Conservation (phyloP, 2,797 vertebrate species). For the Bucorvus abyssinicus region DNA sequence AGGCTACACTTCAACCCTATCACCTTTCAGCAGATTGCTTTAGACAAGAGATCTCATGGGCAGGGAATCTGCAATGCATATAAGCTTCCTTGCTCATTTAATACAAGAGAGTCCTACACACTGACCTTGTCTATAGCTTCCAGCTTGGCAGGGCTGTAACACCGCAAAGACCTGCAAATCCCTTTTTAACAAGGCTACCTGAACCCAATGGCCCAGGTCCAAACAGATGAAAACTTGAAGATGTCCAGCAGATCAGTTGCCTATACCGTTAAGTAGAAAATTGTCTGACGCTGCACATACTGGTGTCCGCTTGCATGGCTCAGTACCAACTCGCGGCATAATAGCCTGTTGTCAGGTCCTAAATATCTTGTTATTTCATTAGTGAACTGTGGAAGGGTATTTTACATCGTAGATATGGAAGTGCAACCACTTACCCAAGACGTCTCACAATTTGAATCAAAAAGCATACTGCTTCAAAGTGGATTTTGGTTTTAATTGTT, state of each 20-base stretch:
- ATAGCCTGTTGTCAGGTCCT: conserved; percentile 24
- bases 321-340: conserved; percentile 20
- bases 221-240: conserved; percentile 74
- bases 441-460: conserved; percentile 19
- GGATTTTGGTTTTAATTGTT: conserved; percentile 6
- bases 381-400: conserved; percentile 19
- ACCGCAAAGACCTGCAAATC: conserved; percentile 77
- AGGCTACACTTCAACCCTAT: conserved; percentile 79
- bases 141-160: conserved; percentile 78
- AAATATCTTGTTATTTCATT: conserved; percentile 39
- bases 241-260: conserved; percentile 66
- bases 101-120: conserved; percentile 82
- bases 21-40: conserved; percentile 84
- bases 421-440: background rate
- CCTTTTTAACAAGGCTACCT: conserved; percentile 81
- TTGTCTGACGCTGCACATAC: conserved; percentile 13
- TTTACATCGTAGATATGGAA: background rate
- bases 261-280: conserved; percentile 24
- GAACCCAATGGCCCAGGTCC: conserved; percentile 72
- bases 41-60: conserved; percentile 84
- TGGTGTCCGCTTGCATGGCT: conserved; percentile 24
- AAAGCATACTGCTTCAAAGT: background rate
- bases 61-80: conserved; percentile 84
- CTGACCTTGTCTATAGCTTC: conserved; percentile 82
- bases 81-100: conserved; percentile 82